Percentiles rank a stretch among this genome's conserved stretches.
Conservation (phyloP, 2,113 vertebrate genomes). For the Cyprinus carpio region DNA sequence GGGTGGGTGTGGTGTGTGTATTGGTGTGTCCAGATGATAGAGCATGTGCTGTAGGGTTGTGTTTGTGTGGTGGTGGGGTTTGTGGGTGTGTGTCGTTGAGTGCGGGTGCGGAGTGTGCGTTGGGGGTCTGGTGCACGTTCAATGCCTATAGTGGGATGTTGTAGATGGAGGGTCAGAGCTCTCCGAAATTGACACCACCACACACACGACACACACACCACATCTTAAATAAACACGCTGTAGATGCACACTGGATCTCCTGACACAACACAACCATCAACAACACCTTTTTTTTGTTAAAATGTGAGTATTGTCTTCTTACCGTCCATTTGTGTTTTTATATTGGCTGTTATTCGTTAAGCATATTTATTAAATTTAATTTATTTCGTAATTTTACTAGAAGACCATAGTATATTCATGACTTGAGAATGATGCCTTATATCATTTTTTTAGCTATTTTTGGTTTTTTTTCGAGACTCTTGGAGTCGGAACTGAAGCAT, state of each 20-base stretch:
- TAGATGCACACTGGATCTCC: conserved; percentile 47
- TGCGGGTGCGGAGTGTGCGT: not conserved
- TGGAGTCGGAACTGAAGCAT: not conserved
- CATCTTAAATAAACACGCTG: not conserved
- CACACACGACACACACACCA: not conserved
- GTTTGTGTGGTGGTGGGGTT: too few relatives aligned
- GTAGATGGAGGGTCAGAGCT: conserved; percentile 13
- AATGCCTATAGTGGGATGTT: conserved; percentile 62
- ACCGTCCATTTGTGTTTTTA: too few relatives aligned
- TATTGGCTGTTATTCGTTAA: too few relatives aligned
- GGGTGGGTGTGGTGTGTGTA: conserved; percentile 27
- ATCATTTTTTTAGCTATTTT: too few relatives aligned
- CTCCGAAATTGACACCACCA: not conserved
- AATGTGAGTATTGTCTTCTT: not conserved
- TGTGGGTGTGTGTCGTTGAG: conserved; percentile 30
- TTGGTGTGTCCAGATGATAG: not conserved
- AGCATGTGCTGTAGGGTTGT: not conserved
- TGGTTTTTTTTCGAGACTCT: too few relatives aligned
- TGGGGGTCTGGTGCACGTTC: conserved; percentile 58
- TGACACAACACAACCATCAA: conserved; percentile 44
- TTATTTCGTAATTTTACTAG: too few relatives aligned
- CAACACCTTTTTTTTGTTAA: too few relatives aligned
- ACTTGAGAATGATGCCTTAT: too few relatives aligned
- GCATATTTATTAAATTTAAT: too few relatives aligned
- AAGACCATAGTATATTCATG: too few relatives aligned